Conservation (phyloP, 2,113 vertebrate genomes). For the Sus scrofa region T2T-Sscrofa CM000813.6:96068501-96069000, state of each 20-base stretch:
- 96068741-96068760: too few species aligned
- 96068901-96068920: neutral
- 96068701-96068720: too few species aligned
- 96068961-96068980: neutral
- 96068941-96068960: conserved; percentile 54
- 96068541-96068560: conserved; percentile 7
- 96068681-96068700: too few species aligned
- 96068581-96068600: neutral
- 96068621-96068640: too few species aligned
- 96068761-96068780: too few species aligned
- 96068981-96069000: neutral
- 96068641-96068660: too few species aligned
- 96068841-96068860: neutral
- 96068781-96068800: too few species aligned
- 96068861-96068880: rapidly evolving
- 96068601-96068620: too few species aligned
- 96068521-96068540: conserved; percentile 53
- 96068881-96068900: neutral
- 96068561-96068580: neutral
- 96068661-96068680: too few species aligned
- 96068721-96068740: too few species aligned
- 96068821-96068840: too few species aligned
- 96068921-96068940: conserved; percentile 37
- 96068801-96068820: too few species aligned
- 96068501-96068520: conserved; percentile 46